A percentile compares a stretch with the other conserved stretches of the same genome.
These are phyloP conservation scores for Ophion ventricosus DNA, from an alignment of 2,888 invertebrate genomes.

Conservation along the genomic window DNA sequence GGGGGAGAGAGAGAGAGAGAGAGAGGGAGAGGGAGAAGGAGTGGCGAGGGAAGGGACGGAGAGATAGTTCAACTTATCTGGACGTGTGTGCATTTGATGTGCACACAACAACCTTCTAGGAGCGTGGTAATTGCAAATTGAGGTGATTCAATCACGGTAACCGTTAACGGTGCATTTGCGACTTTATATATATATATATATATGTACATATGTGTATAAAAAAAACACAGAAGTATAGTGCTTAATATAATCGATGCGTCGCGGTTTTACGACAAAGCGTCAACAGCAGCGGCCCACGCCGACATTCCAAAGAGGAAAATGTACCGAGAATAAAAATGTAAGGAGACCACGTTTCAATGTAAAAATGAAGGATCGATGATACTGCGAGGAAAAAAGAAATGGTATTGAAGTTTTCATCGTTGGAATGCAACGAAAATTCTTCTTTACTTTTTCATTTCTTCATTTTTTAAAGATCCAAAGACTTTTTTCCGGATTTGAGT, in stretches of 20 bases:
- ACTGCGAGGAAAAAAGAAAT: background rate
- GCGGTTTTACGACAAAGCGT: slow-evolving; percentile 31
- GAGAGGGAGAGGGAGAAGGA: background rate
- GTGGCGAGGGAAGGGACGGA: background rate
- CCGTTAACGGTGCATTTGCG: slow-evolving; percentile 45
- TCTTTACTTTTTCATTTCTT: background rate
- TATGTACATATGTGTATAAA: background rate
- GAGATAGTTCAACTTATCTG: slow-evolving; percentile 8
- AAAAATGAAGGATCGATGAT: background rate
- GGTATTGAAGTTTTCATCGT: background rate
- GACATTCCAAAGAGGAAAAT: slow-evolving; percentile 52
- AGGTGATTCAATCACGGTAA: slow-evolving; percentile 58
- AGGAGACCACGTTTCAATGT: background rate
- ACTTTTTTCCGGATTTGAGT: too few species aligned
- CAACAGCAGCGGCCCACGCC: background rate
- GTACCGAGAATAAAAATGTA: background rate
- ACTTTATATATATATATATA: background rate
- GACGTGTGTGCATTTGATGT: background rate
- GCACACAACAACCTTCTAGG: slow-evolving; percentile 5
- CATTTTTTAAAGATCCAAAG: too few species aligned
- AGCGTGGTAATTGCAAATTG: slow-evolving; percentile 64
- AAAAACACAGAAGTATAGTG: background rate
- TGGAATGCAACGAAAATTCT: background rate
- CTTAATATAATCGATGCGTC: slow-evolving; percentile 44
- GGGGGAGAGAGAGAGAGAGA: background rate